Percentiles rank a stretch among this genome's conserved stretches.
phyloP scores from a whole-genome alignment of 2,888 invertebrate genomes.

The Cantharis nigra region DNA sequence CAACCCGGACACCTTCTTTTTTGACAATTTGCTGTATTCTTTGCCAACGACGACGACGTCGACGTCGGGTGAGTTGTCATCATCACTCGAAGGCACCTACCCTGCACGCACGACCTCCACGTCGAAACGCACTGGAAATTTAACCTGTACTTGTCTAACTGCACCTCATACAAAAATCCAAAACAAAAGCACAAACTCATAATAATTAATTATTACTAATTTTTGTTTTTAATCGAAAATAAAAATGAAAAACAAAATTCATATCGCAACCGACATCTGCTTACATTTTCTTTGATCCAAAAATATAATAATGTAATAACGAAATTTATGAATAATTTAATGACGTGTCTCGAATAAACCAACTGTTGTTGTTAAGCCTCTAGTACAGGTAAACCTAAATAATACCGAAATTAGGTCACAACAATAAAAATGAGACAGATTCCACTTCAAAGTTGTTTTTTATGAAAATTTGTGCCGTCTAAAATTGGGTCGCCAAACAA shows the following conservation, averaged over 20 bases:
- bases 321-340: background rate
- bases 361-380: background rate
- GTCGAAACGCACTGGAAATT: constrained; percentile 14
- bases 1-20: constrained; percentile 49
- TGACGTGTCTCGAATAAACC: background rate
- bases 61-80: constrained; percentile 45
- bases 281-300: background rate
- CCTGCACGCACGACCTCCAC: constrained; percentile 31
- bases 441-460: background rate
- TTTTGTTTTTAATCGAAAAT: background rate
- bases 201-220: background rate
- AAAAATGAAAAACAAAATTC: background rate
- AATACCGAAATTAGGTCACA: background rate
- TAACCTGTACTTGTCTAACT: constrained; percentile 8
- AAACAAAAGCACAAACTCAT: background rate
- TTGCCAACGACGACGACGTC: constrained; percentile 41
- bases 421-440: background rate
- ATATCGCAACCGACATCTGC: background rate
- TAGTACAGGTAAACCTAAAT: background rate
- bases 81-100: constrained; percentile 23
- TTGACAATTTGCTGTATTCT: constrained; percentile 51
- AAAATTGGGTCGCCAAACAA: background rate
- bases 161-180: constrained; percentile 13
- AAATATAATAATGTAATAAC: background rate
- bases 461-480: background rate